A percentile compares a stretch with the other conserved stretches of the same genome.
These are phyloP conservation scores for Acanthopagrus latus DNA, from an alignment of 2,797 vertebrate genomes.

Conservation along the genomic window DNA sequence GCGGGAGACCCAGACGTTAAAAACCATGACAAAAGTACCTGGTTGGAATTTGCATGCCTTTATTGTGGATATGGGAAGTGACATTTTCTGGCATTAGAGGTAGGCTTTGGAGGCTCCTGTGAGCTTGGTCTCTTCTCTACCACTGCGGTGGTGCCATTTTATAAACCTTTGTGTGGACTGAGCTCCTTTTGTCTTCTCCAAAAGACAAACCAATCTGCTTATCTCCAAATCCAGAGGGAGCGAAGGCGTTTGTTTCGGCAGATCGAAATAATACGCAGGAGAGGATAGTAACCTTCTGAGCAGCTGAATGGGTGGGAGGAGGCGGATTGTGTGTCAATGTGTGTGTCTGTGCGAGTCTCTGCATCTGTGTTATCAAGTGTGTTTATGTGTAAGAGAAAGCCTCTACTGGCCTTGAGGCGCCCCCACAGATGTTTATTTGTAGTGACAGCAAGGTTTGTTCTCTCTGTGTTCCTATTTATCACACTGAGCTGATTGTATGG, in stretches of 20 bases:
- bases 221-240: conserved; percentile 82
- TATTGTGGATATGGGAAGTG: conserved; percentile 69
- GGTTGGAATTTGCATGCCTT: conserved; percentile 70
- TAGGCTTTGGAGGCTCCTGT: conserved; percentile 57
- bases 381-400: conserved; percentile 67
- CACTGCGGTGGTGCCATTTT: conserved; percentile 68
- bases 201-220: conserved; percentile 84
- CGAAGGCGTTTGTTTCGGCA: conserved; percentile 76
- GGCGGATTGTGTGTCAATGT: conserved; percentile 54
- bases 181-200: conserved; percentile 76
- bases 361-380: conserved; percentile 48
- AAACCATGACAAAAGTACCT: conserved; percentile 63
- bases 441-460: conserved; percentile 79
- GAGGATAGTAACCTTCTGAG: conserved; percentile 77
- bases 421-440: conserved; percentile 80
- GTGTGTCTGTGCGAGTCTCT: conserved; percentile 39
- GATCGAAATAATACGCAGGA: conserved; percentile 78
- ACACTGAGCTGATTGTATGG: conserved; percentile 76
- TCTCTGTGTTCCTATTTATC: conserved; percentile 78
- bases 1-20: conserved; percentile 40
- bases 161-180: conserved; percentile 75
- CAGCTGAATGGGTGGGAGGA: conserved; percentile 71
- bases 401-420: conserved; percentile 68
- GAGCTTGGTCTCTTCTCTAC: conserved; percentile 54
- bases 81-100: conserved; percentile 77